A percentile compares a stretch with the other conserved stretches of the same genome.
Evolutionary conservation across 2,797 vertebrate species (phyloP).

Genomic region (Bovichtus diacanthus): DNA sequence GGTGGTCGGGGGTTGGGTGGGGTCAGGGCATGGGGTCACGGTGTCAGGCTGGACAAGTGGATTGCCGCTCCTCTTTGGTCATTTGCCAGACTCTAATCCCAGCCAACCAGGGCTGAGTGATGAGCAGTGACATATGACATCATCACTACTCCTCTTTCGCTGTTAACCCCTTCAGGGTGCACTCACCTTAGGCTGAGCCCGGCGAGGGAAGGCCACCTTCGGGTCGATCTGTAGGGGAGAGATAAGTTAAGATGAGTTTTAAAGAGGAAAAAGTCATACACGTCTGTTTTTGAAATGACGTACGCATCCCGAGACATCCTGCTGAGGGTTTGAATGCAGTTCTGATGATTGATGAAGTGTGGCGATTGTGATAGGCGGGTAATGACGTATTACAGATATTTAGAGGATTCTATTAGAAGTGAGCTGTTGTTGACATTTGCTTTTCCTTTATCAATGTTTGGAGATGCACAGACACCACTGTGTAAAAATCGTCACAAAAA

Average conservation of each 20-base stretch:
- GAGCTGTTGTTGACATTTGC: background rate
- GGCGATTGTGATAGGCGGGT: background rate
- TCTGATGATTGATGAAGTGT: constrained; percentile 1
- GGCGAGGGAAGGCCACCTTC: constrained; percentile 93
- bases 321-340: constrained; percentile 1
- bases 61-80: constrained; percentile 59
- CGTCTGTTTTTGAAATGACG: background rate
- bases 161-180: constrained; percentile 51
- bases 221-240: constrained; percentile 90
- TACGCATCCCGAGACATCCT: constrained; percentile 1
- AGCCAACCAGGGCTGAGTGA: constrained; percentile 61
- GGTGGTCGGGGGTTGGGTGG: constrained; percentile 18
- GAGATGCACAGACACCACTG: background rate
- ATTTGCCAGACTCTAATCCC: constrained; percentile 63
- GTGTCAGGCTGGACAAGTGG: constrained; percentile 68
- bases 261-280: background rate
- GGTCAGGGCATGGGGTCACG: constrained; percentile 63
- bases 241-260: constrained; percentile 37
- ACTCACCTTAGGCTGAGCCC: constrained; percentile 96
- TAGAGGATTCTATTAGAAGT: background rate
- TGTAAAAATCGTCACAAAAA: background rate
- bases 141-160: constrained; percentile 43
- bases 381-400: background rate
- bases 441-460: background rate
- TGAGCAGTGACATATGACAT: constrained; percentile 71